Evolutionary conservation across 2,113 vertebrate species (phyloP), one percentile per base, ranked within the genome.

Genomic region (Garra rufa): DNA sequence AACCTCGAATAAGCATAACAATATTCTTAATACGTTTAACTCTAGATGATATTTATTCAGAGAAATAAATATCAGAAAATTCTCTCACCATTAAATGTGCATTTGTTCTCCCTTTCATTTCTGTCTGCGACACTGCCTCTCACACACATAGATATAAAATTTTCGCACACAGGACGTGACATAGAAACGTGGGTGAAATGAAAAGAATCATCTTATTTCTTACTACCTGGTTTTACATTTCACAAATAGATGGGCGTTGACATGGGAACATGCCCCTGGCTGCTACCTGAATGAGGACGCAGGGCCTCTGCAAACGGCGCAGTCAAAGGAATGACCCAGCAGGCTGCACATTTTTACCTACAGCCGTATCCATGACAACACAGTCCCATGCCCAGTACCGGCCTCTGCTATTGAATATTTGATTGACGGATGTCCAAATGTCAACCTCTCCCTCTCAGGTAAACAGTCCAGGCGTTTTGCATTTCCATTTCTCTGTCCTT

Each of bases 391-490:
- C 92, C 91, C 88, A 90, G 86, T 76, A 50, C 75, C n/a, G 55
- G 26, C 89, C 88, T 93, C 91, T 83, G 87, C 92, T 92, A 92
- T 94, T 94, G 93, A 94, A 93, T 92, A 91, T 91, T 91, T 95
- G 93, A 94, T 93, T 94, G 93, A 95, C 93, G 93, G 93, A 91
- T 94, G 92, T 93, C 92, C 92, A 93, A 93, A 94, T 94, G 92
- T 92, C 93, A 94, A 89, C 91, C 91, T 88, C 92, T 92, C 92
- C 90, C 92, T 90, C 88, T 26, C 77, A 85, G 81, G 80, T 88
- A 81, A 81, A 55, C 57, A 69, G 28, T 74, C 48, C 41, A 78
- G 61, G 26, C 15, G 9, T 80, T 77, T 69, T 52, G 21, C 21
- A 9, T 73, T 69, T 69, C 43, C 38, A 17, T 73, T n/a, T 34